Evolutionary conservation across 2,113 vertebrate species (phyloP), one percentile per base, ranked within the genome.

Genomic region (Ciconia boyciana): DNA sequence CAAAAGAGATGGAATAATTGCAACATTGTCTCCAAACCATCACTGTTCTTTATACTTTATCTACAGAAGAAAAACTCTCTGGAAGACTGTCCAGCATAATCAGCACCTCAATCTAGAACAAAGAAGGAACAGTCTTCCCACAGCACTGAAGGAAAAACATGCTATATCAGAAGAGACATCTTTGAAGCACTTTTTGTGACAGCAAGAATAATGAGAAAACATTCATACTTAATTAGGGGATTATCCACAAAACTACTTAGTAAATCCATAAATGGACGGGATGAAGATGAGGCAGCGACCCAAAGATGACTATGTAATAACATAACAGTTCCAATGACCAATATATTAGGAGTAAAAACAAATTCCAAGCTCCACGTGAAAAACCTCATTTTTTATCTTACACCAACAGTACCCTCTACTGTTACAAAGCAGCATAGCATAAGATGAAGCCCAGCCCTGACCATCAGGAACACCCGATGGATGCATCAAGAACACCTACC

Each of bases 351-450:
- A 76, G n/a, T 43, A 58, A 36, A 29, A 36, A 54, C 48, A 26
- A 44, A 24, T 44, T 36, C 11, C 55, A 72, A 71, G 17, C 39
- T 87, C 24, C 0, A 0, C 24, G 39, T 54, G 57, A 83, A 70
- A 88, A 19, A 6, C 10, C 2, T 39, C 2, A 3, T 11, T 44
- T 70, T 82, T 48, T 55, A 64, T 90, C 90, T 95, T 72, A 64
- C 66, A 81, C 16, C 96, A 97, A 97, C 76, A 97, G 88, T 90
- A 95, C 97, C 97, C 97, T 97, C 97, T 97, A 61, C 88, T 79
- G 97, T 87, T 49, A 66, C 11, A 83, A 75, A 83, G 64, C 54
- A 54, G 91, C 84, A 94, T 31, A 94, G 92, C 96, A 69, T 2
- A 69, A 72, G 31, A 34, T 16, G 46, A 94, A 66, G n/a, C 46